Percentiles rank a stretch among this genome's conserved stretches.
phyloP scores from a whole-genome alignment of 2,797 vertebrate genomes.

The Miichthys miiuy region DNA sequence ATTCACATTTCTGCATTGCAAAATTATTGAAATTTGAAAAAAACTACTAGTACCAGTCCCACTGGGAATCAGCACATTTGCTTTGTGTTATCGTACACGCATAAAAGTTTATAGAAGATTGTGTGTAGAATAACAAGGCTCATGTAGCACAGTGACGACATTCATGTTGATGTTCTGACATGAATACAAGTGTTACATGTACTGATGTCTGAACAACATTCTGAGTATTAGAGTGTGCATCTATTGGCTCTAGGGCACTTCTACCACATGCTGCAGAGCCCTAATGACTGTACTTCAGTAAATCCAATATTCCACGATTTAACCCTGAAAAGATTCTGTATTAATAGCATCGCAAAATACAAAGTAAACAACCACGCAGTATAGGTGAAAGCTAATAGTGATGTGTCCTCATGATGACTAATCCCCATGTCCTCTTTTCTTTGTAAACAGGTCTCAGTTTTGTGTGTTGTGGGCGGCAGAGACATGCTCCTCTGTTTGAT shows the following conservation, averaged over 20 bases:
- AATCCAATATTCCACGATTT: slow-evolving; percentile 12
- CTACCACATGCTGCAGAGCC: neutral
- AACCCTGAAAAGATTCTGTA: neutral
- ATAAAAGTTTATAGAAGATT: neutral
- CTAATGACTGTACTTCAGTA: slow-evolving; percentile 1
- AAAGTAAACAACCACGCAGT: slow-evolving; percentile 23
- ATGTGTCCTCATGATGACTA: slow-evolving; percentile 40
- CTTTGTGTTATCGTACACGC: neutral
- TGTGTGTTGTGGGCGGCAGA: slow-evolving; percentile 19
- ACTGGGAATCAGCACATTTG: neutral
- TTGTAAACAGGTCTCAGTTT: slow-evolving; percentile 24
- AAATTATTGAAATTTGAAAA: too few species aligned
- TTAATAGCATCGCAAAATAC: slow-evolving; percentile 1
- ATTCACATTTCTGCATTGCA: neutral
- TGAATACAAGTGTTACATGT: neutral
- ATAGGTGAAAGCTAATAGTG: slow-evolving; percentile 14
- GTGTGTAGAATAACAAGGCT: neutral
- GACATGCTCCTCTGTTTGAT: slow-evolving; percentile 46
- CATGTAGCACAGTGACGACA: neutral
- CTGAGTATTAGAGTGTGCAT: neutral
- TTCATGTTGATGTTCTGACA: too few species aligned
- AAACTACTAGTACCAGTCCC: neutral
- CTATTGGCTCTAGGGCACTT: neutral
- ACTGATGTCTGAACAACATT: neutral
- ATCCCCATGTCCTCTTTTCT: slow-evolving; percentile 40